Percentiles rank a stretch among this genome's conserved stretches.
Evolutionary conservation across 2,113 vertebrate species (phyloP).

Genomic region (Sinocyclocheilus anophthalmus): DNA sequence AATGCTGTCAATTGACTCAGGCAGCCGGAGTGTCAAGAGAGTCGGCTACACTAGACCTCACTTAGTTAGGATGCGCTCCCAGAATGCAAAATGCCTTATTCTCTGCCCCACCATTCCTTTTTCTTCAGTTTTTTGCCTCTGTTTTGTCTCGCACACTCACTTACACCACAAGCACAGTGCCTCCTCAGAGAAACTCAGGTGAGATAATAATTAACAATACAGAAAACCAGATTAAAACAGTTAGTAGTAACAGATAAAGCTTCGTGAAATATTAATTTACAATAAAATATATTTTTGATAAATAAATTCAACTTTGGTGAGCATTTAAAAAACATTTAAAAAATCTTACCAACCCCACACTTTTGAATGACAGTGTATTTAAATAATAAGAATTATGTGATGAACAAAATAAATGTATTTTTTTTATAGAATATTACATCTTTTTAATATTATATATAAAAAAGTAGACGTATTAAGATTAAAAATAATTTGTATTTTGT

Average conservation of each 20-base stretch:
- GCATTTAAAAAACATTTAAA: neutral
- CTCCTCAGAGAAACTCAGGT: neutral
- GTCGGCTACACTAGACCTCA: constrained; percentile 49
- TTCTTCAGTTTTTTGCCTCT: neutral
- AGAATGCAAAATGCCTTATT: constrained; percentile 53
- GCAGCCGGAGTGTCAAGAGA: constrained; percentile 50
- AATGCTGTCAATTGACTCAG: constrained; percentile 55
- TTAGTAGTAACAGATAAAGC: neutral
- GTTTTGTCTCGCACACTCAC: neutral
- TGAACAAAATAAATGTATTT: no score
- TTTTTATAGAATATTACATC: no score
- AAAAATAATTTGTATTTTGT: no score
- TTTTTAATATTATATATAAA: no score
- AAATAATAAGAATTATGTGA: no score
- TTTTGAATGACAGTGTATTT: neutral
- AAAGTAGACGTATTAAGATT: no score
- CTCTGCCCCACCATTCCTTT: constrained; percentile 31
- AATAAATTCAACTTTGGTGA: neutral
- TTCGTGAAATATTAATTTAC: neutral
- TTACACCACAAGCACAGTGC: neutral
- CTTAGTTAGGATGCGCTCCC: constrained; percentile 31
- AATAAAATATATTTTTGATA: neutral
- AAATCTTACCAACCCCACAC: neutral
- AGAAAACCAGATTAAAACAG: neutral
- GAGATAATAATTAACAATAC: neutral